Percentiles rank a stretch among this genome's conserved stretches.
Evolutionary conservation across 2,113 vertebrate species (phyloP).

Genomic region (Phyllostomus discolor): DNA sequence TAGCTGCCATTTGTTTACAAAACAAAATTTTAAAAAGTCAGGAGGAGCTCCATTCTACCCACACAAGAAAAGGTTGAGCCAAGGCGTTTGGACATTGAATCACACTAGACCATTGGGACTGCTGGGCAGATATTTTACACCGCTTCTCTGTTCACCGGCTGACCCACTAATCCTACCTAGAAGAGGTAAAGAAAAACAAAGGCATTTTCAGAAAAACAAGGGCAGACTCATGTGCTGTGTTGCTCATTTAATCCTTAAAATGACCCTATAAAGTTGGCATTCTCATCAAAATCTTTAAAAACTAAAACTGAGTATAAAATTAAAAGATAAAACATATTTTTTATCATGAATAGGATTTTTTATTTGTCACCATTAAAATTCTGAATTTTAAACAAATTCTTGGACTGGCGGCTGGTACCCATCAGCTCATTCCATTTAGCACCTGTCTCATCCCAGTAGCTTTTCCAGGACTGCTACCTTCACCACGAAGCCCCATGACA

Average conservation of each 20-base stretch:
- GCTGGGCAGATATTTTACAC: not conserved
- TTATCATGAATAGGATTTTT: not conserved
- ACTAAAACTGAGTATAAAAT: not conserved
- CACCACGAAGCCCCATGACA: not conserved
- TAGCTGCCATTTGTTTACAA: slow-evolving; percentile 20
- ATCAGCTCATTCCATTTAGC: not conserved
- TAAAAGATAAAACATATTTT: not conserved
- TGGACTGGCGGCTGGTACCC: not conserved
- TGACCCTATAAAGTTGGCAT: not conserved
- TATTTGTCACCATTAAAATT: not conserved
- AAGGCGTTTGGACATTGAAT: not conserved
- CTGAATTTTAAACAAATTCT: not conserved
- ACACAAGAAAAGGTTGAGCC: not conserved
- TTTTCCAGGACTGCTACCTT: not conserved
- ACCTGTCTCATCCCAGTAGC: not conserved
- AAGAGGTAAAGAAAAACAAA: not conserved
- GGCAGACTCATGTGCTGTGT: not conserved
- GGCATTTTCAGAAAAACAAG: not conserved
- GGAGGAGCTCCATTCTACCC: not conserved
- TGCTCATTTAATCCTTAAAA: not conserved
- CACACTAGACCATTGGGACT: too few species aligned
- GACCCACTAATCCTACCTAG: not conserved
- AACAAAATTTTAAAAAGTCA: not conserved
- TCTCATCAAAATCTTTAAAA: not conserved
- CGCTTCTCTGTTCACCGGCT: not conserved